Conservation (phyloP, 2,888 invertebrate species). For the Leucania comma region DNA sequence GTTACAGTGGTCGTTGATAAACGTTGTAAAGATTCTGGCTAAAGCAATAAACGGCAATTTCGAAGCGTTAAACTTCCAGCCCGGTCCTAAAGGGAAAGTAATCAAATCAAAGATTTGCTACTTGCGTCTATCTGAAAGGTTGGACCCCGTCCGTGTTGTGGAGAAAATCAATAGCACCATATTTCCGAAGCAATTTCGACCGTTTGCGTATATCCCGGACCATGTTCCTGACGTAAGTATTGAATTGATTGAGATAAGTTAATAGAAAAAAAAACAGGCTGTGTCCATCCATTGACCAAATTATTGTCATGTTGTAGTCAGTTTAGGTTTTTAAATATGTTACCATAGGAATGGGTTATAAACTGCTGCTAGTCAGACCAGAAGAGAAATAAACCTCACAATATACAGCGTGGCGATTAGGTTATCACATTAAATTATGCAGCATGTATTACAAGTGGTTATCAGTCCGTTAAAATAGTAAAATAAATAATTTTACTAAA, state of each 20-base stretch:
- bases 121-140: slow-evolving; percentile 70
- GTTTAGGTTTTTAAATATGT: not conserved
- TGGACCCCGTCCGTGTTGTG: slow-evolving; percentile 71
- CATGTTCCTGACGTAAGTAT: slow-evolving; percentile 77
- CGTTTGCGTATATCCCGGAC: slow-evolving; percentile 70
- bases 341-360: too few species aligned
- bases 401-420: too few species aligned
- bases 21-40: slow-evolving; percentile 61
- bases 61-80: slow-evolving; percentile 71
- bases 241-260: too few species aligned
- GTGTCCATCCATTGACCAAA: not conserved
- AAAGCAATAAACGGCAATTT: slow-evolving; percentile 70
- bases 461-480: too few species aligned
- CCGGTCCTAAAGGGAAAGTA: not conserved
- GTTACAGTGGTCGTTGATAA: slow-evolving; percentile 68
- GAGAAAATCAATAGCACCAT: slow-evolving; percentile 63
- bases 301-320: not conserved
- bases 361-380: not conserved
- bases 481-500: too few species aligned
- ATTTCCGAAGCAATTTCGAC: slow-evolving; percentile 33
- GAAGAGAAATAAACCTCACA: too few species aligned
- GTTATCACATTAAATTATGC: too few species aligned
- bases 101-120: slow-evolving; percentile 66
- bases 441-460: too few species aligned
- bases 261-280: not conserved